phyloP scores from a whole-genome alignment of 2,113 vertebrate species.

The Lathamus discolor region DNA sequence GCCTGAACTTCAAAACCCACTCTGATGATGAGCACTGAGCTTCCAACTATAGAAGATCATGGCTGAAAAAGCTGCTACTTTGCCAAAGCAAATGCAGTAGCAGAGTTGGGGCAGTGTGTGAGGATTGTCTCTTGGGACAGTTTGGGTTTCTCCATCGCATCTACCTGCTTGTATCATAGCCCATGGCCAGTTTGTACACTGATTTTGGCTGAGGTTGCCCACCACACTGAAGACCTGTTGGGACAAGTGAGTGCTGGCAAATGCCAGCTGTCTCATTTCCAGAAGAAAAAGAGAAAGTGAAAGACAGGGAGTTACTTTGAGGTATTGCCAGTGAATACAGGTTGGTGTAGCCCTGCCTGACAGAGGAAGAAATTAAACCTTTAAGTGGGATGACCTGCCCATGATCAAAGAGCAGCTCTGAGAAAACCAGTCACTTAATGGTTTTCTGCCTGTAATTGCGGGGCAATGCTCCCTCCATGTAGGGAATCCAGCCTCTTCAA shows the following conservation, averaged over 20 bases:
- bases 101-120: neutral
- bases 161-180: fast-evolving
- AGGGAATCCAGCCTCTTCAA: neutral
- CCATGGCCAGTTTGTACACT: neutral
- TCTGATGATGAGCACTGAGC: neutral
- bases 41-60: neutral
- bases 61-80: neutral
- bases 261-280: neutral
- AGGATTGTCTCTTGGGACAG: neutral
- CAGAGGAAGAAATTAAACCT: neutral
- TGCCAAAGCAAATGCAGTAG: neutral
- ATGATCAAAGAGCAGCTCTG: neutral
- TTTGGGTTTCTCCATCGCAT: neutral
- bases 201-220: neutral
- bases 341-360: neutral
- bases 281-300: neutral
- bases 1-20: neutral
- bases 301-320: neutral
- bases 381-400: neutral
- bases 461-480: fast-evolving
- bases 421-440: neutral
- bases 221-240: neutral
- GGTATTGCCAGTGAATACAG: neutral
- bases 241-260: neutral
- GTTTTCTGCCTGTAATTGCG: neutral